Base-by-base conservation (phyloP, 2,797 vertebrate genomes). In the Eospalax fontanierii region DNA sequence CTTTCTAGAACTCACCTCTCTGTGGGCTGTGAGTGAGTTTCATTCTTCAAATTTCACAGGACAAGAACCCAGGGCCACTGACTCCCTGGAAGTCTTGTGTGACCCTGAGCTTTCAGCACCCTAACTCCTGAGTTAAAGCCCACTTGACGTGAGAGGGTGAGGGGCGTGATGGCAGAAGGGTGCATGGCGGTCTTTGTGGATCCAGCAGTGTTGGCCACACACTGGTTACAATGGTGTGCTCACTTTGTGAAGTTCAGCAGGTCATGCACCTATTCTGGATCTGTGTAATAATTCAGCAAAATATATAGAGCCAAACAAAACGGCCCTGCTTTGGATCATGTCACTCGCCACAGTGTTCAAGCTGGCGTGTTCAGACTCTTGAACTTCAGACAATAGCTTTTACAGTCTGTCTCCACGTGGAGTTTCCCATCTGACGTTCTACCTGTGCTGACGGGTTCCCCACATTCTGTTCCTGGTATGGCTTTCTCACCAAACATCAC, bases 181-280 rank as follows among this genome's bases (percentile, higher is more conserved):
- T 33, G 8, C 2, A 33, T 2, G 8, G 14, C 3, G 6, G 73
- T 7, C 0, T 59, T 50, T 66, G 30, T n/a, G 5, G 54, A 78
- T 21, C 18, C 61, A 75, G 4, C 21, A 46, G 33, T 68, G 19
- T 74, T 85, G 35, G 50, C 14, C 12, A 22, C 4, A 28, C 50
- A 10, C 30, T n/a, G 66, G 18, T 70, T 70, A 40, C 38, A 81
- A 38, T 9, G 24, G 9, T 61, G n/a, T 66, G 50, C 38, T 81
- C 16, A 70, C 14, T 92, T 90, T 79, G 40, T 90, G 79, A 92
- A 83, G 83, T 43, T 86, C 43, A 74, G 28, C 6, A 43, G 54
- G 26, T 46, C 65, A 26, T 16, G 4, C 2, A 71, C 15, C 84
- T 40, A 63, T 61, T 87, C 11, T 85, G 2, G 35, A 40, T 88